Evolutionary conservation across 2,797 vertebrate species (phyloP), one percentile per base, ranked within the genome.

Genomic region (Sardinella longiceps): DNA sequence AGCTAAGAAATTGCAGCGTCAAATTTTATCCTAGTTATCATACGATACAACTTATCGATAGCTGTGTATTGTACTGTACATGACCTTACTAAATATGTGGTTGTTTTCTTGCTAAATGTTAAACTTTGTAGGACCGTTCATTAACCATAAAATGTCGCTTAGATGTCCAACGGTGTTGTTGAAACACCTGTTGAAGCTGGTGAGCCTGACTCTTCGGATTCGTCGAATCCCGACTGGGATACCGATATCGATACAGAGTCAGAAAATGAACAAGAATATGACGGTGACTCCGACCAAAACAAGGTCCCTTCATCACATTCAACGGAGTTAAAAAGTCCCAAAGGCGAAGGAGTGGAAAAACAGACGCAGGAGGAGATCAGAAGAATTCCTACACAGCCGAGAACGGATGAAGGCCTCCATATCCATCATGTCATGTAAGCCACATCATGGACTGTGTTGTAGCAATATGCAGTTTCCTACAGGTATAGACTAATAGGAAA

Each of bases 381-480:
- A 82, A 39, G 80, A 33, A n/a, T 48, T 50, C 2, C 3, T 45
- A 23, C 10, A n/a, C 58, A 84, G 51, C 89, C 87, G 18, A 88
- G 45, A 85, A 88, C 82, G 3, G 63, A 88, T 0, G 88, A 89
- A 60, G 82, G 86, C 23, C 82, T 90, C 30, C 56, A 5, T 81
- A 88, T 91, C 58, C 87, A 84, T 84, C 30, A 82, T 11, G 43
- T 86, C 1, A 66, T 91, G 90, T 90, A 82, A 83, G 90, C 87
- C 28, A 6, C 39, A 11, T n/a, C n/a, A n/a, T n/a, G n/a, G n/a
- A n/a, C n/a, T 45, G 43, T 45, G 43, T 45, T 45, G 43, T 45
- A n/a, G n/a, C n/a, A n/a, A 43, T 43, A 43, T 43, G n/a, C n/a
- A 43, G 43, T 43, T 43, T 43, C 4, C 4, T 43, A 43, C 43